Conservation (phyloP, 2,113 vertebrate species). For the Nematolebias whitei region DNA sequence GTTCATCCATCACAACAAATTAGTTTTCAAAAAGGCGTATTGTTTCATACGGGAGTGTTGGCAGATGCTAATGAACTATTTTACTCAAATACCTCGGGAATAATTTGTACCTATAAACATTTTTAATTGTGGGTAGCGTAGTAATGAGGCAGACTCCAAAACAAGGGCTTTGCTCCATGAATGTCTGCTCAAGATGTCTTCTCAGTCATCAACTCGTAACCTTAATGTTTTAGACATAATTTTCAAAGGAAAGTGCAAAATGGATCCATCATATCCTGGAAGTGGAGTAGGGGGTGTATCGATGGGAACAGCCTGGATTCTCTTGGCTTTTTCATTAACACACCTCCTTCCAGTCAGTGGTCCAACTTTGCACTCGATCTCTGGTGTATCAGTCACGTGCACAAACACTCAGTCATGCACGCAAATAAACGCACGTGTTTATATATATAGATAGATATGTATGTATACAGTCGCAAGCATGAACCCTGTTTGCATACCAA, state of each 20-base stretch:
- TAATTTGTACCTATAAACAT: constrained; percentile 56
- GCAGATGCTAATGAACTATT: constrained; percentile 23
- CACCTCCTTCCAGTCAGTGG: constrained; percentile 62
- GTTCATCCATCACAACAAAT: no score
- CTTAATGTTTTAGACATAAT: constrained; percentile 35
- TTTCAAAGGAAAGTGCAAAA: constrained; percentile 49
- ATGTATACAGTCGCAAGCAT: constrained; percentile 24
- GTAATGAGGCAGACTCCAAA: constrained; percentile 50
- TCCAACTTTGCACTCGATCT: constrained; percentile 61
- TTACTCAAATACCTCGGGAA: constrained; percentile 35
- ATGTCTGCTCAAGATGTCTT: constrained; percentile 40
- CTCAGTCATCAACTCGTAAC: constrained; percentile 47
- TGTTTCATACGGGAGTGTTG: constrained; percentile 38
- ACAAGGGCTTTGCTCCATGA: constrained; percentile 36
- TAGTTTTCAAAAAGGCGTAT: constrained; percentile 11
- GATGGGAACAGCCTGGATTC: constrained; percentile 49
- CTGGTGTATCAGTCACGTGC: constrained; percentile 56
- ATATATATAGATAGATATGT: background rate
- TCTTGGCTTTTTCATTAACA: constrained; percentile 72
- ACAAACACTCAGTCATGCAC: background rate
- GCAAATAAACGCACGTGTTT: no score
- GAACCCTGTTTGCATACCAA: constrained; percentile 73
- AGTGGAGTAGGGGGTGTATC: constrained; percentile 66
- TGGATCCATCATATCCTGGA: constrained; percentile 33
- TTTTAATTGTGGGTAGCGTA: constrained; percentile 51